Evolutionary conservation across 2,888 invertebrate species (phyloP).

Genomic region (Tridacna gigas): DNA sequence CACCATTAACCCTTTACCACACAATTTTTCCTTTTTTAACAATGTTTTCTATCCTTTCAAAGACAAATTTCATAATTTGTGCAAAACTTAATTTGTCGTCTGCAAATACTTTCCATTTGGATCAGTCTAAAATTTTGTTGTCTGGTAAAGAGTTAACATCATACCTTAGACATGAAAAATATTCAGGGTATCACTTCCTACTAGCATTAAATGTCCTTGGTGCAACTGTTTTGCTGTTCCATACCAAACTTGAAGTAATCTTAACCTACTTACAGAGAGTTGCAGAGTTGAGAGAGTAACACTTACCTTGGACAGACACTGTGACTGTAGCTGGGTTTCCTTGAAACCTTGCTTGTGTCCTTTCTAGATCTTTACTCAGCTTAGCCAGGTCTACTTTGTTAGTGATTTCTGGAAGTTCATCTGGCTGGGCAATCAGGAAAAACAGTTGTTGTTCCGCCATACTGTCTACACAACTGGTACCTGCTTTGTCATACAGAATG

Average conservation of each 20-base stretch:
- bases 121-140: neutral
- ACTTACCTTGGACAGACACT: constrained; percentile 63
- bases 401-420: constrained; percentile 85
- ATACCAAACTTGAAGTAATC: too few relatives aligned
- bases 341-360: constrained; percentile 57
- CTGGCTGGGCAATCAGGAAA: constrained; percentile 87
- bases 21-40: neutral
- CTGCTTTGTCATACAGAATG: constrained; percentile 80
- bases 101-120: neutral
- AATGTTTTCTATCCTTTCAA: neutral
- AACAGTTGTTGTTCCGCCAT: constrained; percentile 87
- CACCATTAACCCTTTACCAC: neutral
- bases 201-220: too few relatives aligned
- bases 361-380: constrained; percentile 47
- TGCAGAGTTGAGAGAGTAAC: neutral
- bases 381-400: constrained; percentile 63
- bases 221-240: too few relatives aligned
- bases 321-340: constrained; percentile 49
- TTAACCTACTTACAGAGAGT: too few relatives aligned
- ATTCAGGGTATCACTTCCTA: too few relatives aligned
- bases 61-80: neutral
- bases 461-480: constrained; percentile 79
- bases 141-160: neutral
- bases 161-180: too few relatives aligned
- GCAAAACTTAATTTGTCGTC: neutral